A percentile compares a stretch with the other conserved stretches of the same genome.
Evolutionary conservation across 2,888 invertebrate species (phyloP).

Genomic region (Oithona nana): DNA sequence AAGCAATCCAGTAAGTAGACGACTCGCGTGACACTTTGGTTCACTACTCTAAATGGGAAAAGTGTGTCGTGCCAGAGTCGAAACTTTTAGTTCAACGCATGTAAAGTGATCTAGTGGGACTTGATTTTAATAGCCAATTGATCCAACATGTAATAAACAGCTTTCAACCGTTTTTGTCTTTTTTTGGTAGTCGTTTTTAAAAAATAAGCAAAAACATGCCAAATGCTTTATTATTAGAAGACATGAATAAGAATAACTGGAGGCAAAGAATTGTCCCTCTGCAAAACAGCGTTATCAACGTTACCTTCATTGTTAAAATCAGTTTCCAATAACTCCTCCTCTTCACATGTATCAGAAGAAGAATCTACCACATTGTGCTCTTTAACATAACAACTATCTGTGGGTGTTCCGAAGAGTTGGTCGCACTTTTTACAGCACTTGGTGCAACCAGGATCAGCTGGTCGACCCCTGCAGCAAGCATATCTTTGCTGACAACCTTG

Average conservation of each 20-base stretch:
- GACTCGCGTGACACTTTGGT: too few relatives aligned
- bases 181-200: too few relatives aligned
- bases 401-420: not conserved
- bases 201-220: too few relatives aligned
- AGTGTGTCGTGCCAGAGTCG: too few relatives aligned
- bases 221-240: too few relatives aligned
- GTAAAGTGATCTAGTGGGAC: too few relatives aligned
- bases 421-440: slow-evolving; percentile 5
- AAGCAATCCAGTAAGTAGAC: too few relatives aligned
- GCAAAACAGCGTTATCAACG: not conserved
- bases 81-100: too few relatives aligned
- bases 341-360: not conserved
- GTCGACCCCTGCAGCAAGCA: not conserved
- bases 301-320: not conserved
- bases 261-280: not conserved
- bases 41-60: too few relatives aligned
- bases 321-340: not conserved
- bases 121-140: too few relatives aligned
- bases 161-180: too few relatives aligned
- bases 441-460: not conserved
- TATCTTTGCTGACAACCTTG: not conserved
- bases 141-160: too few relatives aligned
- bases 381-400: not conserved
- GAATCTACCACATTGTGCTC: not conserved
- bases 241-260: not conserved